Conservation (phyloP, 2,888 invertebrate species). For the Caradrina clavipalpis region DNA sequence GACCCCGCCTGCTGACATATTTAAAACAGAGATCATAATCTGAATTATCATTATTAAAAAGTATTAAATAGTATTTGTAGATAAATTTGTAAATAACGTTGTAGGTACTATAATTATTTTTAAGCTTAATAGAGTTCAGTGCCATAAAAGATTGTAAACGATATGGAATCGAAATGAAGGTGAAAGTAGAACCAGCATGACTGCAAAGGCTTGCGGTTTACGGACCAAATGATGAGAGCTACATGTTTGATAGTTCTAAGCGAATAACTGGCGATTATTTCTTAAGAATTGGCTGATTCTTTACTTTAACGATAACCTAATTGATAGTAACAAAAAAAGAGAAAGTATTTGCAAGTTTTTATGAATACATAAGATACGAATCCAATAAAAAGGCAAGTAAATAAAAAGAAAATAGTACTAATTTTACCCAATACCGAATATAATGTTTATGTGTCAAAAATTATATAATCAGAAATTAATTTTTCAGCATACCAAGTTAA, state of each 20-base stretch:
- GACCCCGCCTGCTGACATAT: too few relatives aligned
- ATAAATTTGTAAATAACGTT: not conserved
- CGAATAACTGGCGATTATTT: not conserved
- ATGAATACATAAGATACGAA: not conserved
- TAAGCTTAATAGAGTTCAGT: slow-evolving; percentile 16
- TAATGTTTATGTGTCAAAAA: slow-evolving; percentile 37
- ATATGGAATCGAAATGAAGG: not conserved
- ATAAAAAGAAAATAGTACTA: not conserved
- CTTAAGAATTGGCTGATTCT: not conserved
- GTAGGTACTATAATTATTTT: slow-evolving; percentile 27
- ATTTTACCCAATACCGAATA: slow-evolving; percentile 49
- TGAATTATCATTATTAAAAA: too few relatives aligned
- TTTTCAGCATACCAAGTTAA: slow-evolving; percentile 61
- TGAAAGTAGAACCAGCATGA: slow-evolving; percentile 5
- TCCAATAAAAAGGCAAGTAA: slow-evolving; percentile 2
- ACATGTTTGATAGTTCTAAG: slow-evolving; percentile 2
- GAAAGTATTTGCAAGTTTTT: too few relatives aligned
- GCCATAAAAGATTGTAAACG: not conserved
- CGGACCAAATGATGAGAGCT: not conserved
- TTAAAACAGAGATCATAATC: too few relatives aligned
- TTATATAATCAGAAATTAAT: slow-evolving; percentile 45
- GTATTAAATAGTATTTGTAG: too few relatives aligned
- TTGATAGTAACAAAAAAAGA: slow-evolving; percentile 8
- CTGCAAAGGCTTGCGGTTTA: slow-evolving; percentile 13
- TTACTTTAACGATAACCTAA: slow-evolving; percentile 8